Percentiles rank a stretch among this genome's conserved stretches.
Evolutionary conservation across 2,113 vertebrate genomes (phyloP).

Genomic region (Callionymus lyra): DNA sequence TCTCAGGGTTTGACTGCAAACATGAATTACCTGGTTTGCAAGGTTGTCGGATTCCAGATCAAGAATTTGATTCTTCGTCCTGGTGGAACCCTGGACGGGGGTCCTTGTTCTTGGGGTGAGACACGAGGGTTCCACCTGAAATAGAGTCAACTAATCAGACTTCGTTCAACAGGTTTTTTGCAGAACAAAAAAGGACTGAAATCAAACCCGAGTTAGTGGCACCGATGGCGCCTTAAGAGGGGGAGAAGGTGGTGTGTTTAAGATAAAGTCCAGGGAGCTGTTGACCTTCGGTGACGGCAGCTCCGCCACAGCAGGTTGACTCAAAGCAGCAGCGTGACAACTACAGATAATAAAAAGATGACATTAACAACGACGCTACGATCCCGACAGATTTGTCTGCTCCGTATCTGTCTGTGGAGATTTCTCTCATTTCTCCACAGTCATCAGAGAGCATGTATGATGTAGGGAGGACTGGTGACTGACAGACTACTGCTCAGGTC

Average conservation of each 20-base stretch:
- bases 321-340: neutral
- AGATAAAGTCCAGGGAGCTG: slow-evolving; percentile 38
- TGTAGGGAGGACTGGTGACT: slow-evolving; percentile 84
- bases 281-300: slow-evolving; percentile 3
- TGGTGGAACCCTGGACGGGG: slow-evolving; percentile 5
- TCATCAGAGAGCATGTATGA: slow-evolving; percentile 88
- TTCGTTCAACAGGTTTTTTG: neutral
- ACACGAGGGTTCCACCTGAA: no score
- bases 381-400: slow-evolving; percentile 66
- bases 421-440: slow-evolving; percentile 92
- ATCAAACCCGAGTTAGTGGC: slow-evolving; percentile 2
- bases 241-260: slow-evolving; percentile 22
- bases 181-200: neutral
- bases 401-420: slow-evolving; percentile 98
- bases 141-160: neutral
- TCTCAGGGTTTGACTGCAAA: no score
- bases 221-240: neutral
- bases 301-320: neutral
- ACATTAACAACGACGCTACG: neutral
- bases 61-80: slow-evolving; percentile 33
- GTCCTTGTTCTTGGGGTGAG: no score
- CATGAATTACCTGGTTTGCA: slow-evolving; percentile 49
- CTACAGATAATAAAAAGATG: slow-evolving; percentile 3
- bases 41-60: slow-evolving; percentile 56
- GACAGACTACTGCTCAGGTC: slow-evolving; percentile 68